Conservation (phyloP, 2,797 vertebrate genomes). For the Xenopus petersii region DNA sequence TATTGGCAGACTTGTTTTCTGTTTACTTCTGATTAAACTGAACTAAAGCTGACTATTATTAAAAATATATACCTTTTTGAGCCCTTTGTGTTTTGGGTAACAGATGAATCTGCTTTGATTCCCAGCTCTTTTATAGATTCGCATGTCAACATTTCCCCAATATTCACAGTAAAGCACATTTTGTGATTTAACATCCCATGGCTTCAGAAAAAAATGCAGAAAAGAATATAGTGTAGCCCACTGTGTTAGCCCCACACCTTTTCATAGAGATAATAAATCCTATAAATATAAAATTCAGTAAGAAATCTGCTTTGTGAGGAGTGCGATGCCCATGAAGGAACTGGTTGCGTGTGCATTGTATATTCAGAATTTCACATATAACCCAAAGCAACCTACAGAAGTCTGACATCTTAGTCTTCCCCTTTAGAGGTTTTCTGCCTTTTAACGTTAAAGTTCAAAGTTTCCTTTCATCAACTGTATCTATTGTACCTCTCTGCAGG, state of each 20-base stretch:
- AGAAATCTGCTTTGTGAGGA: neutral
- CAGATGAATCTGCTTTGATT: too few species aligned
- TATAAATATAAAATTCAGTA: neutral
- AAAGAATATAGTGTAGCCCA: neutral
- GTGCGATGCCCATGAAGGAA: neutral
- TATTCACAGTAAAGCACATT: too few species aligned
- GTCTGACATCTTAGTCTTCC: constrained; percentile 6
- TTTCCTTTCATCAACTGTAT: constrained; percentile 33
- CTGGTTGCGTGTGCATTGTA: neutral
- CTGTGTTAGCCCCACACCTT: neutral
- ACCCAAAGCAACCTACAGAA: constrained; percentile 7
- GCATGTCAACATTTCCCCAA: too few species aligned
- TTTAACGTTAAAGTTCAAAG: constrained; percentile 26
- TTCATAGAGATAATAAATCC: neutral
- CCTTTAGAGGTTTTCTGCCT: constrained; percentile 12
- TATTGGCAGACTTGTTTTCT: too few species aligned
- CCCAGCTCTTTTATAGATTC: too few species aligned
- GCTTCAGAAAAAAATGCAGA: neutral
- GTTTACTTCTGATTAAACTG: too few species aligned
- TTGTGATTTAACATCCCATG: neutral
- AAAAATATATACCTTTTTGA: too few species aligned
- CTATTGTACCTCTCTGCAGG: constrained; percentile 31
- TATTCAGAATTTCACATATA: neutral
- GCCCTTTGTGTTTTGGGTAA: too few species aligned
- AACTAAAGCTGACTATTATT: too few species aligned